Evolutionary conservation across 1,140 invertebrate genomes (phyloP).

Genomic region (Cyclargus thomasi): DNA sequence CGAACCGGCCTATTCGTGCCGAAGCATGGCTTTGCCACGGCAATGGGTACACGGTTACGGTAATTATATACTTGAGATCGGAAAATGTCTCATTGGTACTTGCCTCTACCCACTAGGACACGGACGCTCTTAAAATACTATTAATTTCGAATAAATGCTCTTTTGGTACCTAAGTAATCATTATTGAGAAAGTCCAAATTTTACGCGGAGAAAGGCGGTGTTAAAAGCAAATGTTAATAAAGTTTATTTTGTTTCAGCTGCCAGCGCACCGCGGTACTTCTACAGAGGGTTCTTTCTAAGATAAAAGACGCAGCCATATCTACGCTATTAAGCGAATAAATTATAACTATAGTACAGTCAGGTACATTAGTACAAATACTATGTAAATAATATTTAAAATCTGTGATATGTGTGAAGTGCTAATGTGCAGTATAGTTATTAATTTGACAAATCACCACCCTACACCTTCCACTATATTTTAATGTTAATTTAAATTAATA

Average conservation of each 20-base stretch:
- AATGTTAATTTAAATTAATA: conserved; percentile 14
- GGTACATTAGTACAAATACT: conserved; percentile 30
- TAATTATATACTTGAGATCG: too few relatives aligned
- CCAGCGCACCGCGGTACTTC: conserved; percentile 47
- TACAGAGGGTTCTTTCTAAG: conserved; percentile 51
- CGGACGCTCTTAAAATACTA: too few relatives aligned
- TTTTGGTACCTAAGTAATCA: too few relatives aligned
- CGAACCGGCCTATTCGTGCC: too few relatives aligned
- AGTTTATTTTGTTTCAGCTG: conserved; percentile 45
- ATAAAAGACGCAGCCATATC: conserved; percentile 27
- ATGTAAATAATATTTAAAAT: conserved; percentile 35
- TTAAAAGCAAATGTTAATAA: neutral
- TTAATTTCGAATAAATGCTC: too few relatives aligned
- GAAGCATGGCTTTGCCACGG: too few relatives aligned
- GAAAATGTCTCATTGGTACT: too few relatives aligned
- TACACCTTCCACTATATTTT: conserved; percentile 6
- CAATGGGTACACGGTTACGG: too few relatives aligned
- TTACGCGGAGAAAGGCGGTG: too few relatives aligned
- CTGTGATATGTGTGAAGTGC: conserved; percentile 34
- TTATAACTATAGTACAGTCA: conserved; percentile 23
- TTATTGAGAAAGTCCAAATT: too few relatives aligned
- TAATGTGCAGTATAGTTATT: conserved; percentile 15
- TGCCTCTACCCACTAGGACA: too few relatives aligned
- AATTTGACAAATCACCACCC: neutral
- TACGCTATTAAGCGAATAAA: conserved; percentile 1